These are phyloP conservation scores for Acanthurus tractus DNA, from an alignment of 2,797 vertebrate genomes.

Conservation along the genomic window DNA sequence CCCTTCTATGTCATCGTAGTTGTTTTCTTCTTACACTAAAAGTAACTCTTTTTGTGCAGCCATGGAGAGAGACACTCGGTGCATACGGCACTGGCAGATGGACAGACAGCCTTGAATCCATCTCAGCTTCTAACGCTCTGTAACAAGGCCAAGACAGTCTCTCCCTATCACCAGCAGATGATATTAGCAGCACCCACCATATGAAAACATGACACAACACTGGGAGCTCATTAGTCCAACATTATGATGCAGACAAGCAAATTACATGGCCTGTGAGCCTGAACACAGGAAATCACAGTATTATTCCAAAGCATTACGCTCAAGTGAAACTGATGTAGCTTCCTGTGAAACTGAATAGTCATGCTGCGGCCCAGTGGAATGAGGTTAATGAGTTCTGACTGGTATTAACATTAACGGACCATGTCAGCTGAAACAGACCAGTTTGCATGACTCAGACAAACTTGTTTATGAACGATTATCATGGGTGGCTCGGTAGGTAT, in stretches of 20 bases:
- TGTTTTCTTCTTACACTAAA: neutral
- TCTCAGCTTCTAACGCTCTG: conserved; percentile 18
- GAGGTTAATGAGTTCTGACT: conserved; percentile 68
- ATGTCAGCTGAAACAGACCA: conserved; percentile 37
- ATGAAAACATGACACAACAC: conserved; percentile 58
- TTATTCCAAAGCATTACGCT: conserved; percentile 60
- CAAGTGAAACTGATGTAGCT: conserved; percentile 53
- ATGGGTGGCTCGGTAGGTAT: conserved; percentile 46
- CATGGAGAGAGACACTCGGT: neutral
- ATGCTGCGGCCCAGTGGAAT: conserved; percentile 48
- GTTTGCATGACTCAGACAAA: conserved; percentile 65
- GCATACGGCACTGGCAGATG: conserved; percentile 33
- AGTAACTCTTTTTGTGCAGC: neutral
- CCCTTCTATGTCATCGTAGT: too few species aligned
- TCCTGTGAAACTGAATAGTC: conserved; percentile 62
- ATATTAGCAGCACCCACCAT: conserved; percentile 23
- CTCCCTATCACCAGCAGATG: conserved; percentile 27
- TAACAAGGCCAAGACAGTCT: conserved; percentile 25
- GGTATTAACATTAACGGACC: conserved; percentile 59
- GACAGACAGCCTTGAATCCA: conserved; percentile 45
- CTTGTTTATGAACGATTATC: conserved; percentile 55
- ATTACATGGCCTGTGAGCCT: conserved; percentile 49
- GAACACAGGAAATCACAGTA: conserved; percentile 53
- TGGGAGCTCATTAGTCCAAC: conserved; percentile 53
- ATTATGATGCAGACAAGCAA: conserved; percentile 54